phyloP scores from a whole-genome alignment of 2,113 vertebrate genomes.

The Telmatochromis sp. region DNA sequence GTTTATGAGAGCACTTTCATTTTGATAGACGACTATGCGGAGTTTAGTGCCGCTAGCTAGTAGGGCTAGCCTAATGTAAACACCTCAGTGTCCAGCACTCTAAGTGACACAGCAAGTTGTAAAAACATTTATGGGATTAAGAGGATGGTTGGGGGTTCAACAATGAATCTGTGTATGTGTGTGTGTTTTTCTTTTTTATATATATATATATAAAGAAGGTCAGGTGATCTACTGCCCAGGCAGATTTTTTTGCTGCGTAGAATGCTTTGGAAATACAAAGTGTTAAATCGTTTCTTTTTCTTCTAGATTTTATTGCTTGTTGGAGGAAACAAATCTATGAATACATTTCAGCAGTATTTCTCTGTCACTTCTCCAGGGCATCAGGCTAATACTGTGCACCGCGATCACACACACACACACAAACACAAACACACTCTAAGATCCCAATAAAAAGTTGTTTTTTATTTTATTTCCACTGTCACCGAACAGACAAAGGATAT shows the following conservation, averaged over 20 bases:
- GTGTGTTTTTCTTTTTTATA: not conserved
- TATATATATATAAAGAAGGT: constrained; percentile 41
- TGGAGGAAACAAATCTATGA: constrained; percentile 49
- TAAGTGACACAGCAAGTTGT: constrained; percentile 71
- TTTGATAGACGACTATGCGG: constrained; percentile 59
- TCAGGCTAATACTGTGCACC: not conserved
- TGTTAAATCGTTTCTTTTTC: constrained; percentile 29
- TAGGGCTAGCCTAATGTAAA: constrained; percentile 51
- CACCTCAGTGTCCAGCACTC: constrained; percentile 58
- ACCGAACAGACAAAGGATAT: not conserved
- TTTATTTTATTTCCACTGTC: not conserved
- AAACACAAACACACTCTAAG: not conserved
- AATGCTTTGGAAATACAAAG: constrained; percentile 51
- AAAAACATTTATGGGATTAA: constrained; percentile 77
- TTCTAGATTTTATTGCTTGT: constrained; percentile 7
- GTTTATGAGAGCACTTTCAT: constrained; percentile 61
- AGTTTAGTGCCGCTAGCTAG: constrained; percentile 43
- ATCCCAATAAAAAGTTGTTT: not conserved
- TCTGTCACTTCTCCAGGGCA: constrained; percentile 63
- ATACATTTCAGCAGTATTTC: constrained; percentile 74
- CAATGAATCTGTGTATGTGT: not conserved
- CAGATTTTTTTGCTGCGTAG: constrained; percentile 68
- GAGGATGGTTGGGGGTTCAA: constrained; percentile 11
- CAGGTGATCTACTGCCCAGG: constrained; percentile 75
- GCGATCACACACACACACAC: not conserved